phyloP scores from a whole-genome alignment of 2,113 vertebrate genomes.

The Grus americana region DNA sequence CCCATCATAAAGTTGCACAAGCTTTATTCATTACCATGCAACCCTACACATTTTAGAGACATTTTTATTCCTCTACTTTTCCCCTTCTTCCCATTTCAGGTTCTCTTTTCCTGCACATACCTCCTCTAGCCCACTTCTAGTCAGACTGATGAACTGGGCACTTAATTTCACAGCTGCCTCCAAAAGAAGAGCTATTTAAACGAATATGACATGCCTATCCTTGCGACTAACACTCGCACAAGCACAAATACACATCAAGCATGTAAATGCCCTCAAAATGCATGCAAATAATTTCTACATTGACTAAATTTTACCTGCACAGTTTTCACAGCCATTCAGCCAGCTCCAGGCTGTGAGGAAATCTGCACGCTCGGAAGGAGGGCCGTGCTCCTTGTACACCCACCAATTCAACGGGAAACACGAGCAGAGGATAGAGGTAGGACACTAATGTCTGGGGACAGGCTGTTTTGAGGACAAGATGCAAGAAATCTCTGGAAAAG shows the following conservation, averaged over 20 bases:
- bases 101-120: not conserved
- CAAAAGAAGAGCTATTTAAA: not conserved
- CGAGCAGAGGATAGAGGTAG: not conserved
- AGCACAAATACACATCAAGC: slow-evolving; percentile 11
- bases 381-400: rapidly evolving
- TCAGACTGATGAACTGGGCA: not conserved
- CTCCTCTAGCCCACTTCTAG: not conserved
- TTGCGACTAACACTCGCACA: not conserved
- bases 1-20: not conserved
- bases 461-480: not conserved
- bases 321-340: not conserved
- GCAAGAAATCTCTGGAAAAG: not conserved
- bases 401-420: not conserved
- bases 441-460: not conserved
- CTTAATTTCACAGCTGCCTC: slow-evolving; percentile 23
- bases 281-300: not conserved
- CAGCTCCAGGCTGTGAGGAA: slow-evolving; percentile 17
- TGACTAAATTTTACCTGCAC: slow-evolving; percentile 9
- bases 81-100: not conserved
- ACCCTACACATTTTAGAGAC: not conserved
- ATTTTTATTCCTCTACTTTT: not conserved
- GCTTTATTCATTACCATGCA: not conserved
- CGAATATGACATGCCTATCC: not conserved
- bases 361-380: not conserved
- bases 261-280: slow-evolving; percentile 19